Evolutionary conservation across 2,888 invertebrate genomes (phyloP).

Genomic region (Sarcophaga rosellei): DNA sequence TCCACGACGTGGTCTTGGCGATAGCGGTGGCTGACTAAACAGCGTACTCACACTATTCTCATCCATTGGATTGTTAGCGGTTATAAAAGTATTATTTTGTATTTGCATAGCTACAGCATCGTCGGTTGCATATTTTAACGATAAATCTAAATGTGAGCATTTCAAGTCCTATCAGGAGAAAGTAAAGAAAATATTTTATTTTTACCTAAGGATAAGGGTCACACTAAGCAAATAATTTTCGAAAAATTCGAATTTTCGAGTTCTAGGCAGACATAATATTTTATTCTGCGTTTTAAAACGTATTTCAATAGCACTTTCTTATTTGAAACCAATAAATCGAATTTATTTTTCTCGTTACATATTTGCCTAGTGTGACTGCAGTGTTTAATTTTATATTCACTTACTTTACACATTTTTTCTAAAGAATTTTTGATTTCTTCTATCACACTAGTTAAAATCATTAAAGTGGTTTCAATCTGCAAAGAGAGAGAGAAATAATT

Average conservation of each 20-base stretch:
- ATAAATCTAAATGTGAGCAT: constrained; percentile 77
- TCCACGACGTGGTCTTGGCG: constrained; percentile 74
- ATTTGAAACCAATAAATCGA: not conserved
- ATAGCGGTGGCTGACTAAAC: constrained; percentile 71
- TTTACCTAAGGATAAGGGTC: not conserved
- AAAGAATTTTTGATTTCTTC: constrained; percentile 84
- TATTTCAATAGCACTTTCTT: too few relatives aligned
- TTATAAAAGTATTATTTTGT: constrained; percentile 71
- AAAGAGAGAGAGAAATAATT: constrained; percentile 58
- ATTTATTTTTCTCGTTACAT: too few relatives aligned
- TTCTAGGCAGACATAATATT: too few relatives aligned
- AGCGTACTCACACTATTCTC: constrained; percentile 64
- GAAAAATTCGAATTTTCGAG: too few relatives aligned
- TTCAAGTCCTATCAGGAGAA: constrained; percentile 74
- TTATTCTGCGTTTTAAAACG: too few relatives aligned
- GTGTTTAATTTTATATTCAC: constrained; percentile 22
- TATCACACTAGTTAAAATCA: constrained; percentile 84
- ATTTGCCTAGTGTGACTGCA: too few relatives aligned
- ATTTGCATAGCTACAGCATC: constrained; percentile 74
- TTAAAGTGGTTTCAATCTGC: constrained; percentile 85
- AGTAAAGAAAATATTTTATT: not conserved
- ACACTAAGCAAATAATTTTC: too few relatives aligned
- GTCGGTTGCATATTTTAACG: constrained; percentile 72
- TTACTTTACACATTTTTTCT: constrained; percentile 84
- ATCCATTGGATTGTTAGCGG: constrained; percentile 67